phyloP scores from a whole-genome alignment of 2,113 vertebrate species.

The Herpailurus yagouaroundi region DNA sequence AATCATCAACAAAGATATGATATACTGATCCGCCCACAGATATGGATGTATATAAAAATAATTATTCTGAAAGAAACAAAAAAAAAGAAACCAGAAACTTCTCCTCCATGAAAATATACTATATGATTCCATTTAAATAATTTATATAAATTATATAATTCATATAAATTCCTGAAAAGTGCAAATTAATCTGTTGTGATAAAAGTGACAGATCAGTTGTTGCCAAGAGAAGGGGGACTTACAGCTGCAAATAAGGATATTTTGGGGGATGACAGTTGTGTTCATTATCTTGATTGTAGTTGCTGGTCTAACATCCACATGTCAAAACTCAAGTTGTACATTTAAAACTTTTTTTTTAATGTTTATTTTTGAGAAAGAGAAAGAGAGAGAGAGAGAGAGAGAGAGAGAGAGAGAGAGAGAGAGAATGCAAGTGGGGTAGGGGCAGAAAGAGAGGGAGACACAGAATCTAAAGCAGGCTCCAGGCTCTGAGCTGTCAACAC shows the following conservation, averaged over 20 bases:
- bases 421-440: too few relatives aligned
- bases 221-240: not conserved
- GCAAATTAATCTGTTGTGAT: not conserved
- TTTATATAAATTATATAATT: not conserved
- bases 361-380: too few relatives aligned
- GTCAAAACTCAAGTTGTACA: not conserved
- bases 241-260: not conserved
- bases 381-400: too few relatives aligned
- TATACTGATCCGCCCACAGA: too few relatives aligned
- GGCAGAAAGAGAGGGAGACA: too few relatives aligned
- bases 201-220: not conserved
- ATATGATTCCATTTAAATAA: not conserved
- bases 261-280: not conserved
- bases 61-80: not conserved
- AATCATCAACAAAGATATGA: not conserved
- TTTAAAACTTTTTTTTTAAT: not conserved
- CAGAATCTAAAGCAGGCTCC: too few relatives aligned
- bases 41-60: not conserved
- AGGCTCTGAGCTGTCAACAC: too few relatives aligned
- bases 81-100: not conserved
- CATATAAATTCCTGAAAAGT: not conserved
- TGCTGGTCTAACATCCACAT: not conserved
- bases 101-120: not conserved
- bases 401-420: too few relatives aligned
- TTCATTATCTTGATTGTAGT: not conserved